Evolutionary conservation across 2,113 vertebrate genomes (phyloP).

Genomic region (Sitta europaea): DNA sequence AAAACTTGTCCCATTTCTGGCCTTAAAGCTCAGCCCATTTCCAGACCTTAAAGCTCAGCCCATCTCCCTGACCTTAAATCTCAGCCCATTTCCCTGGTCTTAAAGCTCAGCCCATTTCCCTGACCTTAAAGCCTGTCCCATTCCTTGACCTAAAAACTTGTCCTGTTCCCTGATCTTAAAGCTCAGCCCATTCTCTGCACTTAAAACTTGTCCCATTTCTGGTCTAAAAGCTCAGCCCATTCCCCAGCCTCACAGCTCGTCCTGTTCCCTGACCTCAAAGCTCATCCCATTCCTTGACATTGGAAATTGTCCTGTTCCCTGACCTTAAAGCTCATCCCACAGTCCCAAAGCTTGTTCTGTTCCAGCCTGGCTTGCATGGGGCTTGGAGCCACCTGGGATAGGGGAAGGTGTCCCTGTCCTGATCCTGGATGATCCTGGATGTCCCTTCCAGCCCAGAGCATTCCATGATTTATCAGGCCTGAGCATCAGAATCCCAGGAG

Average conservation of each 20-base stretch:
- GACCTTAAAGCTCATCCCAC: neutral
- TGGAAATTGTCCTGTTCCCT: too few species aligned
- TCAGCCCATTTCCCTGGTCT: too few species aligned
- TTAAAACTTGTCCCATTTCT: rapidly evolving
- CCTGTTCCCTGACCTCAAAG: neutral
- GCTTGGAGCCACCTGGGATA: neutral
- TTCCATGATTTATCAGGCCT: neutral
- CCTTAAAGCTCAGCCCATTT: too few species aligned
- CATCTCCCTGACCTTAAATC: rapidly evolving
- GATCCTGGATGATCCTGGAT: neutral
- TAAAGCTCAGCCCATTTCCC: too few species aligned
- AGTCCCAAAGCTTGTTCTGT: too few species aligned
- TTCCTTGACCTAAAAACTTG: too few species aligned
- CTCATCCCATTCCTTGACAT: neutral
- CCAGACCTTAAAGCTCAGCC: too few species aligned
- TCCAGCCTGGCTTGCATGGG: neutral
- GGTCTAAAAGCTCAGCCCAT: rapidly evolving
- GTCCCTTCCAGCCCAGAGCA: neutral
- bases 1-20: too few species aligned
- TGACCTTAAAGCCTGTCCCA: too few species aligned
- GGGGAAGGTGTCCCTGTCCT: neutral
- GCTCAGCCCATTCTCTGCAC: rapidly evolving
- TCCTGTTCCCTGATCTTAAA: rapidly evolving
- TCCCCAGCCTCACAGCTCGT: rapidly evolving
- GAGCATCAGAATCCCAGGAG: neutral